Base-by-base conservation (phyloP, 1,140 invertebrate species). In the Drosophila bocqueti region DNA sequence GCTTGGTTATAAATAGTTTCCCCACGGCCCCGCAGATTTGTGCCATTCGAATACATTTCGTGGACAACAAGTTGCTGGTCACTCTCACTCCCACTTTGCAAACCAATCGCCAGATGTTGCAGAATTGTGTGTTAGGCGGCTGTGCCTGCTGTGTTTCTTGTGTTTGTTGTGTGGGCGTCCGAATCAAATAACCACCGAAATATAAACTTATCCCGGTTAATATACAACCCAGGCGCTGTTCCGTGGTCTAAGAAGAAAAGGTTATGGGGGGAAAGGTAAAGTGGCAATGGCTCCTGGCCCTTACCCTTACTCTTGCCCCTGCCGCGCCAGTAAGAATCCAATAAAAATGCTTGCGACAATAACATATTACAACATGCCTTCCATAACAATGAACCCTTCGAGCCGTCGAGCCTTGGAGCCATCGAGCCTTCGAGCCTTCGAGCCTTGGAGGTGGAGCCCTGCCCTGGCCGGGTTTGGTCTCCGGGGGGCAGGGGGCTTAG, bases 121-220 rank as follows among this genome's bases (percentile, higher is more conserved):
- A 52, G 16, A 43, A 29, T 50, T 47, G 26, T 58, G 34, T 29
- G 50, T 55, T 38, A 54, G 31, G 16, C 2, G 21, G 31, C 24
- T 36, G 55, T 38, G 54, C 24, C 21, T 47, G 26, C 16, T 26
- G 57, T 34, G 26, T 24, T 24, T 3, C 24, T 40, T 36, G 55
- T 38, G 54, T 31, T 31, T 47, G 26, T 18, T 26, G 57, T 34
- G 26, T 29, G 36, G 31, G 50, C 29, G 59, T 55, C 64, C 60
- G 81, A 83, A 78, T 76, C 81, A 83, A 83, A 79, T 83, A 83
- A 72, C 81, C 65, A 83, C 71, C 83, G 71, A 72, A 83, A 79
- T 63, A 77, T 66, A 63, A 79, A 69, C 80, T 63, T 50, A 66
- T 72, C 64, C 50, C 45, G 55, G 47, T 72, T 58, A 72, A 72